Percentiles rank a stretch among this genome's conserved stretches.
These are phyloP conservation scores for Staurois parvus DNA, from an alignment of 2,797 vertebrate species.

Conservation along the genomic window DNA sequence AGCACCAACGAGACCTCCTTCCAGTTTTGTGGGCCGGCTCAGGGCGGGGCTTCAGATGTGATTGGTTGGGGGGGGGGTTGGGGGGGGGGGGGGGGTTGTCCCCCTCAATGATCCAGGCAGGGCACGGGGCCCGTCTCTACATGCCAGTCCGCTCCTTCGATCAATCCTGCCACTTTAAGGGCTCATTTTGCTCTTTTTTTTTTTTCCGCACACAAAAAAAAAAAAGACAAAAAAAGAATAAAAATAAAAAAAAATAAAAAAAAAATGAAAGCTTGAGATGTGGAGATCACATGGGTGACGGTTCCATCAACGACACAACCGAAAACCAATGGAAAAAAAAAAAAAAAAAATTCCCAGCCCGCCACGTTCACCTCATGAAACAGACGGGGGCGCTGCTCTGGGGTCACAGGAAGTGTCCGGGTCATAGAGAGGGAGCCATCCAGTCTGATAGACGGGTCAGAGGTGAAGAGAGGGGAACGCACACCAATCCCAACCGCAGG, in stretches of 20 bases:
- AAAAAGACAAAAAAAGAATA: conserved; percentile 14
- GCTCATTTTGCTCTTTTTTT: conserved; percentile 82
- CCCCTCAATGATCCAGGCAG: conserved; percentile 31
- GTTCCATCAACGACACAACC: conserved; percentile 60
- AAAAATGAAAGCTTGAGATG: conserved; percentile 8
- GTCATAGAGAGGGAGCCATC: conserved; percentile 25
- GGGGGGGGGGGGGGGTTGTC: not conserved
- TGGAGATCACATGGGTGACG: conserved; percentile 53
- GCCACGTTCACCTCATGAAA: conserved; percentile 97
- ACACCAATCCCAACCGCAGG: not conserved
- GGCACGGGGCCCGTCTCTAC: conserved; percentile 41
- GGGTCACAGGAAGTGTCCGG: not conserved
- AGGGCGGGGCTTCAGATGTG: not conserved
- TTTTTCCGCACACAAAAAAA: not conserved
- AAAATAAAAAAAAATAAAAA: conserved; percentile 34
- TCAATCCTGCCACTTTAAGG: conserved; percentile 76
- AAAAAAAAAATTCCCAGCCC: conserved; percentile 75
- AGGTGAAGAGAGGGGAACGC: not conserved
- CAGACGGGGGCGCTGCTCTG: conserved; percentile 52
- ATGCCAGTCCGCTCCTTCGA: conserved; percentile 46
- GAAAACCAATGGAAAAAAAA: not conserved
- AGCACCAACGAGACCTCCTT: conserved; percentile 21
- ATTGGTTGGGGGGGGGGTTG: not conserved
- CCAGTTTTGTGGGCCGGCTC: conserved; percentile 31
- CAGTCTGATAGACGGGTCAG: not conserved